Percentiles rank a stretch among this genome's conserved stretches.
Evolutionary conservation across 2,113 vertebrate genomes (phyloP).

Genomic region (Platysteira castanea): DNA sequence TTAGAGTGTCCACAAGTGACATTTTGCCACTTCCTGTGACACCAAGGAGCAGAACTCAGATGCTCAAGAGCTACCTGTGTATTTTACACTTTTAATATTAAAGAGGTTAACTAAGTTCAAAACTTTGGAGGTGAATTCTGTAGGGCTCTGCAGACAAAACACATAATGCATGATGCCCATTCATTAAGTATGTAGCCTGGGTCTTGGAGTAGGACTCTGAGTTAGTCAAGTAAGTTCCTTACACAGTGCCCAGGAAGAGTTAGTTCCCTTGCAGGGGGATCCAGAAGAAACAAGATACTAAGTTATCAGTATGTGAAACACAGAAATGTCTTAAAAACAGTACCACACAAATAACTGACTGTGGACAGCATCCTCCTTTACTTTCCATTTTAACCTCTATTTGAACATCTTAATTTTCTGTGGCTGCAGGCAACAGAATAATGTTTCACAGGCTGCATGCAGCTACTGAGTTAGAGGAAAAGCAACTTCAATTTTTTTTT

Average conservation of each 20-base stretch:
- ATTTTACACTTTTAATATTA: neutral
- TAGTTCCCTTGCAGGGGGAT: neutral
- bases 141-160: neutral
- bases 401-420: neutral
- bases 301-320: neutral
- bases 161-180: neutral
- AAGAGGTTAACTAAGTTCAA: neutral
- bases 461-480: neutral
- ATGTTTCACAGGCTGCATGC: neutral
- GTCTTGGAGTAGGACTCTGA: neutral
- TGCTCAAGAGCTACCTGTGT: neutral
- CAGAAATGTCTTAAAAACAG: neutral
- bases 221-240: neutral
- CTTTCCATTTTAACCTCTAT: neutral
- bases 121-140: neutral
- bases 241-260: neutral
- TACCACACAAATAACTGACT: neutral
- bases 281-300: neutral
- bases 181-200: neutral
- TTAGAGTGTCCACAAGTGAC: neutral
- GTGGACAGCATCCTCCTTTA: neutral
- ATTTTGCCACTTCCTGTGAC: neutral
- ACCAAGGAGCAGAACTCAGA: neutral
- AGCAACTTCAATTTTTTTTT: neutral
- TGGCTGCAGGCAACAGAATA: neutral